A percentile compares a stretch with the other conserved stretches of the same genome.
These are phyloP conservation scores for Rallus crepitans DNA, from an alignment of 2,797 vertebrate species.

Conservation along the genomic window DNA sequence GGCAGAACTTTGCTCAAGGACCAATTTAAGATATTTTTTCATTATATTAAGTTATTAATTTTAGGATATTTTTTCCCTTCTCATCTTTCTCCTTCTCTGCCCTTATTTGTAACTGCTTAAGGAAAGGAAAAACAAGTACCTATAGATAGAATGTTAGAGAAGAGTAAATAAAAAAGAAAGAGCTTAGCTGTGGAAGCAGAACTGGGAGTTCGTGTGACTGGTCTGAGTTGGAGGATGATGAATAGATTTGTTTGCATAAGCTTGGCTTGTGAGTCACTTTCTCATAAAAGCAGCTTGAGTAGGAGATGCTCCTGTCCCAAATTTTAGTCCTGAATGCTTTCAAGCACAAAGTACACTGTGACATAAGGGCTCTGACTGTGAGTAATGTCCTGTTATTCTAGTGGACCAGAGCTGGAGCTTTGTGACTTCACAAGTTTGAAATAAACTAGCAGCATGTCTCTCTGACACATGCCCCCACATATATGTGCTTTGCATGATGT, in stretches of 20 bases:
- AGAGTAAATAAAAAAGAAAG: background rate
- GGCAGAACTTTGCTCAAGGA: constrained; percentile 3
- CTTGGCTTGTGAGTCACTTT: constrained; percentile 45
- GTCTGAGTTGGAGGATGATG: constrained; percentile 41
- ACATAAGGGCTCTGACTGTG: background rate
- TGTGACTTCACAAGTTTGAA: background rate
- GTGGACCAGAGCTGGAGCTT: background rate
- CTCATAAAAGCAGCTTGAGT: constrained; percentile 22
- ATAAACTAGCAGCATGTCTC: background rate
- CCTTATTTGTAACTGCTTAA: background rate
- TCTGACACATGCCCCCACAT: no score
- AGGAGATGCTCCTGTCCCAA: constrained; percentile 30
- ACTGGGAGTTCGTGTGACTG: background rate
- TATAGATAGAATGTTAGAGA: background rate
- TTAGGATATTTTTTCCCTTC: background rate
- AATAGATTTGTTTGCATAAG: constrained; percentile 37
- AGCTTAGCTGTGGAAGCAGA: constrained; percentile 7
- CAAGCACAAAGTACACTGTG: background rate
- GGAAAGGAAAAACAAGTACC: background rate
- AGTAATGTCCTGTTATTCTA: background rate
- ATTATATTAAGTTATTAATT: background rate
- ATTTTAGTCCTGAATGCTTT: constrained; percentile 23
- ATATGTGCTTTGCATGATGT: background rate
- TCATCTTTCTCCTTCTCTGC: background rate
- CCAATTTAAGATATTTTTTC: background rate